phyloP scores from a whole-genome alignment of 2,797 vertebrate genomes.

The Austrolebias charrua region DNA sequence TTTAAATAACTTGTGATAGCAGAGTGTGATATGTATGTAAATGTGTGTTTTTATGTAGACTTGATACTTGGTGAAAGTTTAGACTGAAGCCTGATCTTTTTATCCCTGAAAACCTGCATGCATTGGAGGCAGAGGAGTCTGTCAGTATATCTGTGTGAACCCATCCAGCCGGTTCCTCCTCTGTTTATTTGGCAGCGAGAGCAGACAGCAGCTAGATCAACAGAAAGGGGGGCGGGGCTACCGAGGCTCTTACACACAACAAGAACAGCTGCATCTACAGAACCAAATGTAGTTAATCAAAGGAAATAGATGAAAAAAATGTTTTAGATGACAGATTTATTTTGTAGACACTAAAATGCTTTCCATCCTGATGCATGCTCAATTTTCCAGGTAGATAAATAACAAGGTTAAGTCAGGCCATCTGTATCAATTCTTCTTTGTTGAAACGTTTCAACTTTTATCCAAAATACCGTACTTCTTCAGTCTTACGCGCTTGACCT shows the following conservation, averaged over 20 bases:
- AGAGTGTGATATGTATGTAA: background rate
- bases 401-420: no score
- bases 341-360: no score
- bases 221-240: slow-evolving; percentile 22
- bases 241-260: slow-evolving; percentile 48
- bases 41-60: background rate
- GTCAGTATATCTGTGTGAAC: slow-evolving; percentile 23
- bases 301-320: background rate
- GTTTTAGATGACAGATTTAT: background rate
- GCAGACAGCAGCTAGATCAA: slow-evolving; percentile 24
- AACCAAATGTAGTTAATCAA: slow-evolving; percentile 31
- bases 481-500: no score
- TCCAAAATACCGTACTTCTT: no score
- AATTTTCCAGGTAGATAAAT: no score
- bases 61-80: background rate
- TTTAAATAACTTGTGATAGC: background rate
- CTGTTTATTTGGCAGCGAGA: slow-evolving; percentile 43
- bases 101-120: background rate
- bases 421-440: no score
- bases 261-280: slow-evolving; percentile 48
- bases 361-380: background rate
- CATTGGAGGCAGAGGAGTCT: background rate
- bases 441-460: no score
- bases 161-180: slow-evolving; percentile 65
- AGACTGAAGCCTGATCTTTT: background rate